Percentiles rank a stretch among this genome's conserved stretches.
Evolutionary conservation across 2,888 invertebrate genomes (phyloP).

Genomic region (Ochropleura leucogaster): DNA sequence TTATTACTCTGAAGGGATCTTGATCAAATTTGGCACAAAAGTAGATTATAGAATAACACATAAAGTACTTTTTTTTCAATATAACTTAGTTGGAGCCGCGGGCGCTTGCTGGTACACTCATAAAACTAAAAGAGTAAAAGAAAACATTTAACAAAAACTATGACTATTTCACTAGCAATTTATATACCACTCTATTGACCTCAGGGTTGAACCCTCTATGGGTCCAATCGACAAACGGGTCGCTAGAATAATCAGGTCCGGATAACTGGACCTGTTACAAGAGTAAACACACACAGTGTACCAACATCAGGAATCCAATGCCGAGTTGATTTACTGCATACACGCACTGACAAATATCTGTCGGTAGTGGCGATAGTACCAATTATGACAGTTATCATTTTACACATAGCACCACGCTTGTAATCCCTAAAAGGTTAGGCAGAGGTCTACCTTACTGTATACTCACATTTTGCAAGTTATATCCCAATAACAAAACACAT

Average conservation of each 20-base stretch:
- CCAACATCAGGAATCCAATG: conserved; percentile 39
- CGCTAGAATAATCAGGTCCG: conserved; percentile 7
- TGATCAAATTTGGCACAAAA: too few relatives aligned
- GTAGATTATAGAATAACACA: too few relatives aligned
- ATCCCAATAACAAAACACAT: too few relatives aligned
- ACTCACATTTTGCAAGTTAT: too few relatives aligned
- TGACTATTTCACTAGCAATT: not conserved
- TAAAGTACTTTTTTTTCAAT: too few relatives aligned
- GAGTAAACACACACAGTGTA: conserved; percentile 38
- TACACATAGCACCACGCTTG: too few relatives aligned
- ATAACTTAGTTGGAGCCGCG: too few relatives aligned
- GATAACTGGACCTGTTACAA: not conserved
- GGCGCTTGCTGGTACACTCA: too few relatives aligned
- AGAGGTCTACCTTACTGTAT: too few relatives aligned
- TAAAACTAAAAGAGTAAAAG: too few relatives aligned
- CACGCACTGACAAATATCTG: not conserved
- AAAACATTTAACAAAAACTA: not conserved
- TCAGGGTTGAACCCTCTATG: not conserved
- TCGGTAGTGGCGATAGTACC: not conserved
- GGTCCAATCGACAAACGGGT: conserved; percentile 7
- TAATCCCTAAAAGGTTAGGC: too few relatives aligned
- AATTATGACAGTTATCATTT: not conserved
- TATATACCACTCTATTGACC: not conserved
- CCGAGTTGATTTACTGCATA: conserved; percentile 25
- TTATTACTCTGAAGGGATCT: too few relatives aligned